Base-by-base conservation (phyloP, 1,140 invertebrate genomes). In the Littorina saxatilis region DNA sequence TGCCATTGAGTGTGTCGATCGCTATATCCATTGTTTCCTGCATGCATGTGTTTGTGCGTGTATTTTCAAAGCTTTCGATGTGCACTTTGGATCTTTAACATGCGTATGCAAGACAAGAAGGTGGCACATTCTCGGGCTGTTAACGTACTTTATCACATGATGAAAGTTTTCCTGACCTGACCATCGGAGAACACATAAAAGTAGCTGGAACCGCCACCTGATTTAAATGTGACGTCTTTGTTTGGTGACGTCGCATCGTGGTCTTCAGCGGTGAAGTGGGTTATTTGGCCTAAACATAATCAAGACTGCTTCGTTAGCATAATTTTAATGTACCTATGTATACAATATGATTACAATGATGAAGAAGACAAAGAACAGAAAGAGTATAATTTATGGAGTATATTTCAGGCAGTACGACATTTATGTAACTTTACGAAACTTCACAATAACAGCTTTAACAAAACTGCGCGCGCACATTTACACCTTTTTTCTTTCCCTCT, bases 241-340 rank as follows among this genome's bases (percentile, higher is more conserved):
- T 84, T 84, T 11, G 83, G 83, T 17, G 83, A 84, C 35, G 79
- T 81, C 63, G 78, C 20, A 27, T 84, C 83, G 43, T 17, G 61
- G 50, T 84, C 83, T 5, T 50, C 58, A 29, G 79, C 83, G 27
- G 40, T 15, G 39, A 84, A 72, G 3, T 80, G 58, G n/a, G n/a
- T 72, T 39, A 73, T 63, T 55, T 76, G 73, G 1, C 2, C 32
- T 35, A 1, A 70, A 32, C 0, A 70, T 32, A 66, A 66, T 66
- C 0, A 15, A n/a, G n/a, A n/a, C n/a, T n/a, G n/a, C n/a, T n/a
- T n/a, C n/a, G 63, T 66, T 23, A 27, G 63, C 32, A 32, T 66
- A 29, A n/a, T 29, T 2, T 23, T 3, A 2, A 5, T 29, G 23
- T 32, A 66, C 20, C 20, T 66, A n/a, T 29, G 32, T 29, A 1